Evolutionary conservation across 2,888 invertebrate genomes (phyloP), one percentile per base, ranked within the genome.

Genomic region (Leucophora obtusa): DNA sequence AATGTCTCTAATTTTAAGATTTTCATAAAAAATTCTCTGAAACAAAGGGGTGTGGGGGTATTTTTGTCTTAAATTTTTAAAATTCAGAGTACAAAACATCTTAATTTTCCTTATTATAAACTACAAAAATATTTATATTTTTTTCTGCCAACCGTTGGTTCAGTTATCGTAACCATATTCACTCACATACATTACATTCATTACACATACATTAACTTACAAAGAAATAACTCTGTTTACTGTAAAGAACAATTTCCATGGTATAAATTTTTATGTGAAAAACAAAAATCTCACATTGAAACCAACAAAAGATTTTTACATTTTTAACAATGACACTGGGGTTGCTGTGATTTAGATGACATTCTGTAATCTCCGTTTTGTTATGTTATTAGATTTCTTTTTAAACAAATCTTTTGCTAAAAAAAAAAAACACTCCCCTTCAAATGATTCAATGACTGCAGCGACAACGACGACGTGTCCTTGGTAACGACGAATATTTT

Each of bases 281-380:
- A 28, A 50, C 54, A 66, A 66, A 66, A 47, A 47, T 47, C 43
- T 47, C 43, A 6, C 43, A 47, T 14, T n/a, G 43, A n/a, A 38
- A 38, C 38, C 38, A 38, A 38, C 10, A 38, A 38, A 38, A 38
- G 1, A 38, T 38, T 65, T 65, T n/a, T 53, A 10, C 53, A 14
- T 18, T 54, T 38, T 50, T 43, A 54, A 66, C 66, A n/a, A 66
- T 56, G 66, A 43, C 66, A 66, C 43, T 43, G 38, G 66, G 66
- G 66, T 66, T 66, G 38, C 66, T 56, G 54, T 66, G 66, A 66
- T 66, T 66, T 66, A 66, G 66, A 54, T 66, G 66, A 66, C 66
- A 66, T 24, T 21, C 15, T 65, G 65, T 66, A 66, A 66, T 66
- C 66, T 66, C 66, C 54, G 56, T 43, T 54, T 54, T 38, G 66